Percentiles rank a stretch among this genome's conserved stretches.
Evolutionary conservation across 2,113 vertebrate species (phyloP).

Genomic region (Caretta caretta): DNA sequence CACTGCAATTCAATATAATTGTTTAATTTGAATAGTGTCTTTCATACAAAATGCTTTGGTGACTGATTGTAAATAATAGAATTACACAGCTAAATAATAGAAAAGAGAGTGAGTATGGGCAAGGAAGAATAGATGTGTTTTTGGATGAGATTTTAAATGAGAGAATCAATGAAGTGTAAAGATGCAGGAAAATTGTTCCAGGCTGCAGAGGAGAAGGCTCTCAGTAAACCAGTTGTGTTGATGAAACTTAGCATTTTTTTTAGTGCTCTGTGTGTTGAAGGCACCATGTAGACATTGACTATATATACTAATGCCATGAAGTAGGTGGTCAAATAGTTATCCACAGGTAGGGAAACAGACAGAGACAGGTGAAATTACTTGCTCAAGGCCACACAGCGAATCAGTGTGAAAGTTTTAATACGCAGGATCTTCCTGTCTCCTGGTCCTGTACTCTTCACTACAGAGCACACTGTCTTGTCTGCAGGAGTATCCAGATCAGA

Average conservation of each 20-base stretch:
- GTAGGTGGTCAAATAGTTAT: neutral
- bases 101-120: neutral
- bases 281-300: neutral
- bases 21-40: conserved; percentile 26
- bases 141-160: neutral
- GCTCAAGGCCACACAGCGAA: neutral
- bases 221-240: conserved; percentile 35
- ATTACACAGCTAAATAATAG: neutral
- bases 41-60: neutral
- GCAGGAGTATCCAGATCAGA: neutral
- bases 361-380: neutral
- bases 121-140: neutral
- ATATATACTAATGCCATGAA: neutral
- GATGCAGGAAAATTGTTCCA: neutral
- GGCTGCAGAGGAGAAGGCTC: neutral
- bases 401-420: neutral
- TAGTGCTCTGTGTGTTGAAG: conserved; percentile 32
- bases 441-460: neutral
- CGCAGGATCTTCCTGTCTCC: neutral
- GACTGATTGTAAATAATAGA: conserved; percentile 6
- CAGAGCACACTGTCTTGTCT: neutral
- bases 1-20: neutral
- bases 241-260: conserved; percentile 45
- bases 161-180: neutral
- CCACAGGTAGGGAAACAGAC: neutral